Conservation (phyloP, 1,140 invertebrate species). For the Dolichoris vasculosae region DNA sequence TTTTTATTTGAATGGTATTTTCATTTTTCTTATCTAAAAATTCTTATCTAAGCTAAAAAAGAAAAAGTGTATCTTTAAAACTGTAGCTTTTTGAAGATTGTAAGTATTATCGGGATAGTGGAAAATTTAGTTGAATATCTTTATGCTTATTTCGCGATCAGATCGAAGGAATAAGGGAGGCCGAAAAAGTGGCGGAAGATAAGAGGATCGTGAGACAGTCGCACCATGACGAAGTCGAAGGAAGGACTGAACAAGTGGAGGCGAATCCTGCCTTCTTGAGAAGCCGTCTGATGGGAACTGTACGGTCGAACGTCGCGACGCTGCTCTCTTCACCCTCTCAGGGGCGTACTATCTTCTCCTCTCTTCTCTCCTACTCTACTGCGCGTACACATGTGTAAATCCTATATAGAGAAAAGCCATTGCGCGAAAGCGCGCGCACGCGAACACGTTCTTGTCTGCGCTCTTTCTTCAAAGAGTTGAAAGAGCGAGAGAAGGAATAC, state of each 20-base stretch:
- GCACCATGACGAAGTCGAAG: conserved; percentile 61
- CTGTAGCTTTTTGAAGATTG: conserved; percentile 40
- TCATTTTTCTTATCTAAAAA: no score
- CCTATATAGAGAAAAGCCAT: conserved; percentile 23
- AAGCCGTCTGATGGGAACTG: conserved; percentile 71
- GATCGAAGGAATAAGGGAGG: not conserved
- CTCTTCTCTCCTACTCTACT: conserved; percentile 9
- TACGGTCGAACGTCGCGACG: conserved; percentile 73
- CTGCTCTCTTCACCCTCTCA: conserved; percentile 57
- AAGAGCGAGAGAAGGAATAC: not conserved
- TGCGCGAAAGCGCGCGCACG: conserved; percentile 26
- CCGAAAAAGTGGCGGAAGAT: not conserved
- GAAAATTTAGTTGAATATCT: not conserved
- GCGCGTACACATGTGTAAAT: conserved; percentile 45
- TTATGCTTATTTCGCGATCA: not conserved
- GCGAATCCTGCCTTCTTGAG: conserved; percentile 68
- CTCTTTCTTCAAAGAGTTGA: not conserved
- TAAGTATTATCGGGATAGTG: not conserved
- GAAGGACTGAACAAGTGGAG: conserved; percentile 64
- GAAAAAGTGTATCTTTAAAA: not conserved
- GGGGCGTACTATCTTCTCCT: conserved; percentile 65
- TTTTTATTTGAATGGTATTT: no score
- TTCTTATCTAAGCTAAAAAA: not conserved
- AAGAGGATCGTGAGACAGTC: conserved; percentile 40
- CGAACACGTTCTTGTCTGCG: conserved; percentile 10